Base-by-base conservation (phyloP, 1,140 invertebrate species). In the Planococcus citri region DNA sequence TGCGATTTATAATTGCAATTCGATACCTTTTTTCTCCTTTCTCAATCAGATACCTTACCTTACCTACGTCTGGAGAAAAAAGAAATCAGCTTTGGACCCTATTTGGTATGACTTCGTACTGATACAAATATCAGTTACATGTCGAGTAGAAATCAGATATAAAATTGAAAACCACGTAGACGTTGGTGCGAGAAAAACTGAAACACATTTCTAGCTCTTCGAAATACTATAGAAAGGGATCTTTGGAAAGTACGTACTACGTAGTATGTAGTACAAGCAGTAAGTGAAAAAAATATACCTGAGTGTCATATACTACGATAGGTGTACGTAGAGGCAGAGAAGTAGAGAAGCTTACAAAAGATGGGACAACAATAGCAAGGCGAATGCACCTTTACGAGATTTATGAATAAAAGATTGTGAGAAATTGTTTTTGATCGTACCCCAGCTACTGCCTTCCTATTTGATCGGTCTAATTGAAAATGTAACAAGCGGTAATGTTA, bases 351-450 rank as follows among this genome's bases (percentile, higher is more conserved):
- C n/a, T 14, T 51, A 51, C 41, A 51, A 51, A 51, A 51, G 41
- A 51, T n/a, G 17, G 10, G 60, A 25, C 17, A 58, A 64, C 60
- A 64, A 64, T 24, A 64, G 60, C 8, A 64, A 64, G 60, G 60
- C 25, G n/a, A 51, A 64, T 64, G 60, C 60, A 64, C 60, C 60
- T 64, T 64, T 64, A 25, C 60, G 60, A 25, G 60, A 64, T 64
- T 64, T 64, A 64, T 64, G 60, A 64, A 64, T 64, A 64, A 64
- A 64, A 64, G 60, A 64, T 64, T 64, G 60, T 64, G 60, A 64
- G 60, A 64, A 64, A 64, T 64, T 64, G 60, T 64, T 64, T 64
- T 64, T 25, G 21, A 64, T 25, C 22, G 12, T 64, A 64, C 60
- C 60, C 25, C 6, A 6, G 14, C 8, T 1, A 10, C 10, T 64